These are phyloP conservation scores for Fabriciana adippe DNA, from an alignment of 2,888 invertebrate genomes.

Conservation along the genomic window DNA sequence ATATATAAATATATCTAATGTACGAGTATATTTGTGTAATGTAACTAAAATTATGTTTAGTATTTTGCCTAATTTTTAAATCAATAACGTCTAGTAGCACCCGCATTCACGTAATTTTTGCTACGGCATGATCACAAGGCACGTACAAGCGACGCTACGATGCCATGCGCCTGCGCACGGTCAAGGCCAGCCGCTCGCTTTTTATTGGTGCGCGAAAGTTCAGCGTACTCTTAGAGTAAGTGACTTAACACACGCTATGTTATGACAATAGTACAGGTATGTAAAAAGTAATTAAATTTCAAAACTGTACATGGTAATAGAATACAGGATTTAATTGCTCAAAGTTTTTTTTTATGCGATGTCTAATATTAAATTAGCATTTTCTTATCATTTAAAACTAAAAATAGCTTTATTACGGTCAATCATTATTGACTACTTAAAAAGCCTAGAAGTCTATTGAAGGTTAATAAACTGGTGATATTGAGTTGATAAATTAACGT, in stretches of 20 bases:
- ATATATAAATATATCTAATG: no score
- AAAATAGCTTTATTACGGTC: neutral
- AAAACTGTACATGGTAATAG: slow-evolving; percentile 10
- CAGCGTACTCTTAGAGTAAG: slow-evolving; percentile 59
- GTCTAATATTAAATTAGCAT: no score
- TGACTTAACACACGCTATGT: slow-evolving; percentile 35
- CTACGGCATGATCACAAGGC: slow-evolving; percentile 23
- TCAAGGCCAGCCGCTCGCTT: slow-evolving; percentile 75
- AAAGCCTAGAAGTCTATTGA: slow-evolving; percentile 17
- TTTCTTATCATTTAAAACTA: no score
- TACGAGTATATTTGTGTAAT: no score
- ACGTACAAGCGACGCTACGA: slow-evolving; percentile 34
- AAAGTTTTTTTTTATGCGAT: no score
- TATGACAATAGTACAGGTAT: slow-evolving; percentile 28
- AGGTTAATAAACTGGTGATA: slow-evolving; percentile 19
- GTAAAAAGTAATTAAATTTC: slow-evolving; percentile 18
- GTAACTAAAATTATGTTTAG: neutral
- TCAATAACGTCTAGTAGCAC: slow-evolving; percentile 15
- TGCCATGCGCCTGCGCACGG: slow-evolving; percentile 59
- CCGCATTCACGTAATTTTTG: slow-evolving; percentile 22
- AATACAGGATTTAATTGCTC: no score
- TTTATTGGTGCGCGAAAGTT: slow-evolving; percentile 68
- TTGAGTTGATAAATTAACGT: slow-evolving; percentile 15
- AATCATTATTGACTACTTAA: slow-evolving; percentile 10
- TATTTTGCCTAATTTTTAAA: neutral